phyloP scores from a whole-genome alignment of 2,113 vertebrate genomes.

The Agelaius phoeniceus region DNA sequence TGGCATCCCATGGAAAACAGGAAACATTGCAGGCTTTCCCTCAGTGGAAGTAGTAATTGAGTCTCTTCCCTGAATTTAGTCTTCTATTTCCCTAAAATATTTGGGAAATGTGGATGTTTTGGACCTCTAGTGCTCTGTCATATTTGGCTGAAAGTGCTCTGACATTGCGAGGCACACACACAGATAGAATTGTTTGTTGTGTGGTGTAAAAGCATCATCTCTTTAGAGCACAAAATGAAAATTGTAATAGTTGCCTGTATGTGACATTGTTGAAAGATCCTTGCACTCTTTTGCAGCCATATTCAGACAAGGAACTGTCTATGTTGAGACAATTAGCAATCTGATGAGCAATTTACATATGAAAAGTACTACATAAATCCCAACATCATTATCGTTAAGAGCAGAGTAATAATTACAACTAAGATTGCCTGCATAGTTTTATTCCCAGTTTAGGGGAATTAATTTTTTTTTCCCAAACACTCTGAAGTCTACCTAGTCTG shows the following conservation, averaged over 20 bases:
- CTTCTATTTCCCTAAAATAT: background rate
- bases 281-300: background rate
- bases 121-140: background rate
- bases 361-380: conserved; percentile 7
- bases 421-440: background rate
- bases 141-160: background rate
- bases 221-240: background rate
- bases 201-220: background rate
- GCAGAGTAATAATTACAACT: conserved; percentile 1
- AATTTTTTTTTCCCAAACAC: background rate
- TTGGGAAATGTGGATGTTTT: background rate
- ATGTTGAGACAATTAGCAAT: conserved; percentile 6
- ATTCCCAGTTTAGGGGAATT: background rate
- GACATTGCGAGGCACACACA: background rate
- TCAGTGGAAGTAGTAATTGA: background rate
- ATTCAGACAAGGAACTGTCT: background rate
- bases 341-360: background rate
- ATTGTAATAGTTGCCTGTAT: background rate
- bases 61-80: background rate
- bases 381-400: background rate
- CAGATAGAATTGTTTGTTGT: background rate
- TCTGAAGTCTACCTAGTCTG: background rate
- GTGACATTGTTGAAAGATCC: background rate
- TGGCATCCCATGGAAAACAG: background rate
- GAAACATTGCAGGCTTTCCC: background rate